Conservation (phyloP, 2,797 vertebrate genomes). For the Pantherophis vulpinus region DNA sequence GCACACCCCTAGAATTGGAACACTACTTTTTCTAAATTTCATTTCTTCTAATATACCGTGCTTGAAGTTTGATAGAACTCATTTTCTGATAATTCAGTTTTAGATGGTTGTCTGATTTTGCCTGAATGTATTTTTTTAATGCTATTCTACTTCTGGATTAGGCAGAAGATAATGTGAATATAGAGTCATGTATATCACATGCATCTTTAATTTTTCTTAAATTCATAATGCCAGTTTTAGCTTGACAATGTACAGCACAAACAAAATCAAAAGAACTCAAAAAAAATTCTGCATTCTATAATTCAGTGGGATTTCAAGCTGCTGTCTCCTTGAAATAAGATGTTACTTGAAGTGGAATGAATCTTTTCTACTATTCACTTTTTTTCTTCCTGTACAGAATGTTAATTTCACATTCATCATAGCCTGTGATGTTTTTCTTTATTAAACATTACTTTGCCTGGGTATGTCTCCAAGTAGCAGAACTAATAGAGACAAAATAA, state of each 20-base stretch:
- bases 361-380: background rate
- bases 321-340: background rate
- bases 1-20: background rate
- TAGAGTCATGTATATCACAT: background rate
- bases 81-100: background rate
- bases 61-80: background rate
- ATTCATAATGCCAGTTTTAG: background rate
- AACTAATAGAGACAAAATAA: background rate
- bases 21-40: background rate
- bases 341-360: background rate
- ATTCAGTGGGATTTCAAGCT: background rate
- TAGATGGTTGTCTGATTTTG: background rate
- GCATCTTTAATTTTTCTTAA: background rate
- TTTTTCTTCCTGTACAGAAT: background rate
- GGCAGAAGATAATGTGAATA: background rate
- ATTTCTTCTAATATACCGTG: background rate
- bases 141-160: background rate
- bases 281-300: background rate
- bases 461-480: background rate
- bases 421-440: background rate
- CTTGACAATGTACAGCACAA: background rate
- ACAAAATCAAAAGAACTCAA: background rate
- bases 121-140: background rate
- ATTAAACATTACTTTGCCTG: background rate
- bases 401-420: constrained; percentile 4